Base-by-base conservation (phyloP, 2,888 invertebrate genomes). In the Spatulosminthurus flaviceps region DNA sequence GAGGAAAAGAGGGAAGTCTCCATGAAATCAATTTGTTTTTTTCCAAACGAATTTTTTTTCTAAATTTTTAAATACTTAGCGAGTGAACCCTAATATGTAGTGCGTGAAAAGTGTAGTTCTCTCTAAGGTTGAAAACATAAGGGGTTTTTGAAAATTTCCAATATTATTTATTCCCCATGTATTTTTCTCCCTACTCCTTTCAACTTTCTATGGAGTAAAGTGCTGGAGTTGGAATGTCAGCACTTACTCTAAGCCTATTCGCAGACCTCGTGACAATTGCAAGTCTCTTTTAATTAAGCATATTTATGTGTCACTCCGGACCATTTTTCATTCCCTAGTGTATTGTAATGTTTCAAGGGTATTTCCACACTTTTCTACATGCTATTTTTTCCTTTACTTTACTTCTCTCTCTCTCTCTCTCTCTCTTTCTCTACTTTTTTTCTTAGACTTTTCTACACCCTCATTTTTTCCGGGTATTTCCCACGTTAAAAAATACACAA, bases 181-280 rank as follows among this genome's bases (percentile, higher is more conserved):
- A 7, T 34, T 9, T 34, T n/a, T n/a, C n/a, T n/a, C n/a, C n/a
- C n/a, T n/a, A n/a, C n/a, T n/a, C n/a, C n/a, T n/a, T n/a, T n/a
- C n/a, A n/a, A n/a, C n/a, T n/a, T n/a, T n/a, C n/a, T n/a, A n/a
- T n/a, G n/a, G n/a, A n/a, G n/a, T n/a, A n/a, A n/a, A n/a, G n/a
- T n/a, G n/a, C n/a, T n/a, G 26, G 28, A 67, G 24, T 29, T 13
- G 67, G 67, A 67, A 67, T 29, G 16, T 51, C 51, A 51, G n/a
- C 51, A 51, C 51, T 51, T 51, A n/a, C 7, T 51, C 51, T 19
- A 24, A 19, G 22, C 28, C 19, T 26, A 71, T 60, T 71, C 60
- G 51, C 77, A 77, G 70, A 21, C 42, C 24, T 60, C 70, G 69
- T 77, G 77, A 77, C 77, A 77, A 77, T 77, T 67, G 41, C 64